Evolutionary conservation across 1,140 invertebrate species (phyloP).

Genomic region (Aphaenogaster ashmeadi): DNA sequence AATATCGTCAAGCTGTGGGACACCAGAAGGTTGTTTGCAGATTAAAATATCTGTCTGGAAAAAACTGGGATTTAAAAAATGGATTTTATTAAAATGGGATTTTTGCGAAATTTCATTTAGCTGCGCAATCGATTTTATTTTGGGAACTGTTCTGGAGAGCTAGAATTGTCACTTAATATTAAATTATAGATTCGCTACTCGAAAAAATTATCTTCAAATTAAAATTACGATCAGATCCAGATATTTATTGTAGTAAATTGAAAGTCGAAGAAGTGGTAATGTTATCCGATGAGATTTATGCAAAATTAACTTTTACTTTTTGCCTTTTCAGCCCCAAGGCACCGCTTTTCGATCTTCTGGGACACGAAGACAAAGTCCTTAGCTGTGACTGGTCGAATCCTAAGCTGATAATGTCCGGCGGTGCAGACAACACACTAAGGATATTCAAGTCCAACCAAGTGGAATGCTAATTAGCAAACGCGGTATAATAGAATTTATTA

Average conservation of each 20-base stretch:
- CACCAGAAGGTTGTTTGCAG: conserved; percentile 91
- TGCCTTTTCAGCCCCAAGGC: conserved; percentile 92
- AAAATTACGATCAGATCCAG: not conserved
- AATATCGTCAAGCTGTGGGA: conserved; percentile 98
- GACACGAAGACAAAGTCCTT: conserved; percentile 98
- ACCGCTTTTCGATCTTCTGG: conserved; percentile 96
- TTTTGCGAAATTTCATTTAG: not conserved
- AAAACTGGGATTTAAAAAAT: too few relatives aligned
- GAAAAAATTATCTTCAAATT: not conserved
- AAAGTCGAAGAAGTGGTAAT: not conserved
- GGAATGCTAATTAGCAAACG: conserved; percentile 62
- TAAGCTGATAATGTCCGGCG: conserved; percentile 95
- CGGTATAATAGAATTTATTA: conserved; percentile 8
- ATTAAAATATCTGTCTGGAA: conserved; percentile 10
- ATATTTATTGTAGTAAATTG: conserved; percentile 53
- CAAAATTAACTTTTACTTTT: conserved; percentile 5
- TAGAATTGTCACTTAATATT: not conserved
- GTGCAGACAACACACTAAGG: conserved; percentile 97
- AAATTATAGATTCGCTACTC: not conserved
- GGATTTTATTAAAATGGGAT: too few relatives aligned
- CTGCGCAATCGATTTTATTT: not conserved
- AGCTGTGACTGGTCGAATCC: conserved; percentile 97
- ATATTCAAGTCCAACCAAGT: conserved; percentile 92
- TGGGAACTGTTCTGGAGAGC: not conserved
- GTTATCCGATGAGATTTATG: not conserved